A percentile compares a stretch with the other conserved stretches of the same genome.
phyloP scores from a whole-genome alignment of 1,140 invertebrate species.

The Drosophila bocki region DNA sequence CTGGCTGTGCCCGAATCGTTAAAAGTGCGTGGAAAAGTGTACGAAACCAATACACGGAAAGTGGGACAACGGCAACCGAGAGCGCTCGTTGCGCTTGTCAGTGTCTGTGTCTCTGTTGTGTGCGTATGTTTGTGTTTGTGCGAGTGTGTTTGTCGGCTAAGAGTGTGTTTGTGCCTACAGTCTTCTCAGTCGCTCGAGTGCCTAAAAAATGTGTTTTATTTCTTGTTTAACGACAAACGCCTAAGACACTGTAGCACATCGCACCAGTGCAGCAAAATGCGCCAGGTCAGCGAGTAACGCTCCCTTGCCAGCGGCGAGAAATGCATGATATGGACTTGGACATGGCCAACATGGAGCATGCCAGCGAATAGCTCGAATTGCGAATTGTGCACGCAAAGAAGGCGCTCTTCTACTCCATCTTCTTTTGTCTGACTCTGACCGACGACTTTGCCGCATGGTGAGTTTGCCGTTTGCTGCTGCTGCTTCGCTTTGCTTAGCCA shows the following conservation, averaged over 20 bases:
- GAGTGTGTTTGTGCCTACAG: conserved; percentile 45
- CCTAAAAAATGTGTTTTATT: conserved; percentile 58
- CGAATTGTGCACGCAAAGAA: conserved; percentile 72
- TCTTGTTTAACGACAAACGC: conserved; percentile 7
- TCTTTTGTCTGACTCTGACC: conserved; percentile 78
- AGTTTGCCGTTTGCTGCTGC: conserved; percentile 58
- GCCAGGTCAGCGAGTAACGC: conserved; percentile 14
- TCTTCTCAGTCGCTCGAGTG: conserved; percentile 28
- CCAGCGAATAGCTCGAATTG: conserved; percentile 47
- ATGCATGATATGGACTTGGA: conserved; percentile 15
- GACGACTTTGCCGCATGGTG: conserved; percentile 78
- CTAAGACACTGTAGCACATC: conserved; percentile 34
- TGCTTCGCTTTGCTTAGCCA: conserved; percentile 23
- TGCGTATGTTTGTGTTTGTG: conserved; percentile 34
- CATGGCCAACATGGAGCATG: conserved; percentile 39
- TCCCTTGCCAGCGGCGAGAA: conserved; percentile 7
- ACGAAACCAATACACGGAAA: conserved; percentile 83
- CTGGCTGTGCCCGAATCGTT: conserved; percentile 66
- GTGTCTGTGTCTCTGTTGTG: conserved; percentile 43
- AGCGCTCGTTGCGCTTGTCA: conserved; percentile 57
- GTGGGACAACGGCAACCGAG: conserved; percentile 80
- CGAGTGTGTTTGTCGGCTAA: conserved; percentile 31
- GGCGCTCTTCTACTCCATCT: conserved; percentile 77
- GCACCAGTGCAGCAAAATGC: conserved; percentile 60
- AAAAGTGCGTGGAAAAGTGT: conserved; percentile 82